Evolutionary conservation across 1,140 invertebrate genomes (phyloP).

Genomic region (Drosophila mauritiana): DNA sequence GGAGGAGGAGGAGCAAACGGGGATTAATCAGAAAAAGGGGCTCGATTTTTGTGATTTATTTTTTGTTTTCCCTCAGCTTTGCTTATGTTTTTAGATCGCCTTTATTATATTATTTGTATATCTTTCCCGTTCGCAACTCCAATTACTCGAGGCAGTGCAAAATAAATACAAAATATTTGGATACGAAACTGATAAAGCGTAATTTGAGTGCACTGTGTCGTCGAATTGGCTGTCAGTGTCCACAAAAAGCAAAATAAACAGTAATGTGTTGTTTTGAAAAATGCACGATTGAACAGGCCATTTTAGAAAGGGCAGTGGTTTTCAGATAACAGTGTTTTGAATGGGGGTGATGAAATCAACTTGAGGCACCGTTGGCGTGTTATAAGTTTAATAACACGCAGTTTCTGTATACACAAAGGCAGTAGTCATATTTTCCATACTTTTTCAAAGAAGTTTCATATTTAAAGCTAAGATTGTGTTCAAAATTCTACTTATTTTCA

Average conservation of each 20-base stretch:
- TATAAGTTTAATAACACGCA: neutral
- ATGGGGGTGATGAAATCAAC: slow-evolving; percentile 19
- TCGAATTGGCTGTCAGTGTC: slow-evolving; percentile 39
- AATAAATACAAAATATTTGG: slow-evolving; percentile 5
- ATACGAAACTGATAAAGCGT: slow-evolving; percentile 67
- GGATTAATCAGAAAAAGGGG: slow-evolving; percentile 62
- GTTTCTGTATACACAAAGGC: neutral
- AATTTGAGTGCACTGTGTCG: slow-evolving; percentile 58
- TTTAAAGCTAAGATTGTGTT: no score
- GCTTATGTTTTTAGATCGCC: slow-evolving; percentile 21
- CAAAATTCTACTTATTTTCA: no score
- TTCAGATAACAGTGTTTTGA: slow-evolving; percentile 6
- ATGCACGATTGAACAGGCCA: slow-evolving; percentile 5
- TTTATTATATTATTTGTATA: slow-evolving; percentile 27
- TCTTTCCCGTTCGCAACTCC: slow-evolving; percentile 59
- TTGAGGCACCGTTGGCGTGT: neutral
- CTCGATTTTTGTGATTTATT: slow-evolving; percentile 69
- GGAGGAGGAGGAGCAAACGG: slow-evolving; percentile 4
- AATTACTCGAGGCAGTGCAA: slow-evolving; percentile 55
- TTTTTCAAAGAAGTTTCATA: no score
- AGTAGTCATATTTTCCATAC: no score
- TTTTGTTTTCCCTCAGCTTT: slow-evolving; percentile 41
- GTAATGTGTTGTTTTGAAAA: slow-evolving; percentile 2
- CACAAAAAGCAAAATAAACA: slow-evolving; percentile 19
- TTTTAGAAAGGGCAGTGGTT: neutral